Evolutionary conservation across 1,140 invertebrate genomes (phyloP).

Genomic region (Zaprionus davidi): DNA sequence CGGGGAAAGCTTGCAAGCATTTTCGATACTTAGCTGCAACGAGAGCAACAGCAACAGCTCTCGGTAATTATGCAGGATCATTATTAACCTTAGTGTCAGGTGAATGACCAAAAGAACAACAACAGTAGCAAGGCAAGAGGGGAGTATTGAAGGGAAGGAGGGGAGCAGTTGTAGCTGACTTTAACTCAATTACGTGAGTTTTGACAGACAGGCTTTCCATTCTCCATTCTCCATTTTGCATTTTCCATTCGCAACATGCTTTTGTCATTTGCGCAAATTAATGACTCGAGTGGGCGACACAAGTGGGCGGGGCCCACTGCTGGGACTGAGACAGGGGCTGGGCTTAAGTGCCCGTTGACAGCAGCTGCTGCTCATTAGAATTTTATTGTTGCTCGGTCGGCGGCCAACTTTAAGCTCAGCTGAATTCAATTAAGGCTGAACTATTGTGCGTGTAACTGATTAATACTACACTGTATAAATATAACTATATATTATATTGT

Average conservation of each 20-base stretch:
- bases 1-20: constrained; percentile 45
- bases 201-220: constrained; percentile 61
- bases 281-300: constrained; percentile 52
- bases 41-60: constrained; percentile 5
- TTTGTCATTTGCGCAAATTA: constrained; percentile 79
- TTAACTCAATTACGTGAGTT: constrained; percentile 68
- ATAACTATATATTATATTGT: neutral
- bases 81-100: constrained; percentile 71
- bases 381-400: constrained; percentile 9
- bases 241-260: constrained; percentile 79
- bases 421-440: neutral
- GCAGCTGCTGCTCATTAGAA: constrained; percentile 22
- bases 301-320: neutral
- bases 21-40: constrained; percentile 31
- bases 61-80: constrained; percentile 71
- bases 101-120: constrained; percentile 30
- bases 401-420: neutral
- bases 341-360: constrained; percentile 25
- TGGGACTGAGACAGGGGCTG: neutral
- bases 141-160: neutral
- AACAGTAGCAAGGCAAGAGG: neutral
- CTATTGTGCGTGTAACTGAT: neutral
- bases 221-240: constrained; percentile 6
- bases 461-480: neutral
- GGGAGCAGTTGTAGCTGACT: constrained; percentile 64